These are phyloP conservation scores for Saimiri boliviensis DNA, from an alignment of 2,113 vertebrate genomes.

Conservation along the genomic window DNA sequence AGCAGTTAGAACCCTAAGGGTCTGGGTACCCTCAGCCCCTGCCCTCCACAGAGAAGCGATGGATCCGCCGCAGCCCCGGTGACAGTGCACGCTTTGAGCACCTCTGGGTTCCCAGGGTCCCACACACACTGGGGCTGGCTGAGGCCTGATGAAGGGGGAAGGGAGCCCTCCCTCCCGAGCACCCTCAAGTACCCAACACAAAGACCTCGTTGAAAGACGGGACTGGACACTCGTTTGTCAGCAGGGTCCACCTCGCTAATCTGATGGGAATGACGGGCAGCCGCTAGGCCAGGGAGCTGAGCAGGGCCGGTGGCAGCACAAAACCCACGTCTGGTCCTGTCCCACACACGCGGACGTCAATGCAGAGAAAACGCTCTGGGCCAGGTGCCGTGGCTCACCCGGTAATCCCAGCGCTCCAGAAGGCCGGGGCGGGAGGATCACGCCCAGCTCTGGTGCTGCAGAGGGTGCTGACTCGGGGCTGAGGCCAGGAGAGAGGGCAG, in stretches of 20 bases:
- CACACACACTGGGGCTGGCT: rapidly evolving
- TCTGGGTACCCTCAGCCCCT: too few species aligned
- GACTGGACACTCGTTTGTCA: too few species aligned
- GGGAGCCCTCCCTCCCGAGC: too few species aligned
- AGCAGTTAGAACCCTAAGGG: neutral
- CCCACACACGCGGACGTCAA: rapidly evolving
- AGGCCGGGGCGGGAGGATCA: too few species aligned
- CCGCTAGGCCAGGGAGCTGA: neutral
- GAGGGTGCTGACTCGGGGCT: too few species aligned
- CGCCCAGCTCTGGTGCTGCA: neutral
- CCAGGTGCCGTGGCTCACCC: too few species aligned
- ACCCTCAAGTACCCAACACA: neutral
- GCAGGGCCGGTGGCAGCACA: too few species aligned
- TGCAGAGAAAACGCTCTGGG: too few species aligned
- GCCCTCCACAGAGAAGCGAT: neutral
- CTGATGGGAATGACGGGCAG: rapidly evolving
- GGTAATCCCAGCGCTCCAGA: too few species aligned
- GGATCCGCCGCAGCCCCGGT: neutral
- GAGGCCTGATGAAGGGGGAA: neutral
- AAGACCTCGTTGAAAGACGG: too few species aligned
- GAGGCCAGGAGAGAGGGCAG: rapidly evolving
- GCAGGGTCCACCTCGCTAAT: too few species aligned
- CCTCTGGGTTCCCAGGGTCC: neutral
- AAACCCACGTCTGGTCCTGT: neutral
- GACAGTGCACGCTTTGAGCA: neutral